Base-by-base conservation (phyloP, 2,113 vertebrate genomes). In the Calidris pugnax region DNA sequence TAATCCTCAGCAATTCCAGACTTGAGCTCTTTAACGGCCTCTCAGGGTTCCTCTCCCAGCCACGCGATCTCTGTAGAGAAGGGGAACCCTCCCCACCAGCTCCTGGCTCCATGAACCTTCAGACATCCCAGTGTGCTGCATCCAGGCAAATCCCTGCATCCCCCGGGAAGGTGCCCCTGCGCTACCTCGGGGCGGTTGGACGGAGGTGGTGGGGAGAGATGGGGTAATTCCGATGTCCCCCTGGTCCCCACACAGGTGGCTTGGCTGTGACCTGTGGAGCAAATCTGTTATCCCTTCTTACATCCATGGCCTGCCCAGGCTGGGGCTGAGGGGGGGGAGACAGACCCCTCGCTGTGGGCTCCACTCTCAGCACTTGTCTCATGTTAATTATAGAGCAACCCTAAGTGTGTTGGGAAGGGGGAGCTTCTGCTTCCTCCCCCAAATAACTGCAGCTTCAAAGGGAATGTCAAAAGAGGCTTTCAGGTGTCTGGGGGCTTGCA, bases 261-360 rank as follows among this genome's bases (percentile, higher is more conserved):
- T 47, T 3, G 2, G 51, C 51, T 10, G 2, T 8, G 41, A 39
- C 9, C 6, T 8, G 43, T 12, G 67, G 23, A 30, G 8, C 8
- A 23, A 69, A 35, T 3, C 22, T 18, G 1, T 10, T 37, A 12
- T 18, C 59, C 10, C 48, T 37, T 30, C 80, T 4, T 4, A 32
- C 2, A 4, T 6, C 72, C 5, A 0, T 3, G 0, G 0, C 67
- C 37, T 16, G 47, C 5, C 47, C 37, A 10, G 56, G 14, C 37
- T 14, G 33, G 56, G 27, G 7, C 5, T 1, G 39, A 19, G 37
- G 41, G 30, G 2, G 4, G 28, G 57, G 45, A 50, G 9, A 21
- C 14, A 50, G 9, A 21, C 14, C 43, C 35, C 87, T 48, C 55
- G 32, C 56, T 18, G 10, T 5, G 64, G 56, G 69, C 19, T 86